Evolutionary conservation across 2,113 vertebrate genomes (phyloP).

Genomic region (Bambusicola thoracicus): DNA sequence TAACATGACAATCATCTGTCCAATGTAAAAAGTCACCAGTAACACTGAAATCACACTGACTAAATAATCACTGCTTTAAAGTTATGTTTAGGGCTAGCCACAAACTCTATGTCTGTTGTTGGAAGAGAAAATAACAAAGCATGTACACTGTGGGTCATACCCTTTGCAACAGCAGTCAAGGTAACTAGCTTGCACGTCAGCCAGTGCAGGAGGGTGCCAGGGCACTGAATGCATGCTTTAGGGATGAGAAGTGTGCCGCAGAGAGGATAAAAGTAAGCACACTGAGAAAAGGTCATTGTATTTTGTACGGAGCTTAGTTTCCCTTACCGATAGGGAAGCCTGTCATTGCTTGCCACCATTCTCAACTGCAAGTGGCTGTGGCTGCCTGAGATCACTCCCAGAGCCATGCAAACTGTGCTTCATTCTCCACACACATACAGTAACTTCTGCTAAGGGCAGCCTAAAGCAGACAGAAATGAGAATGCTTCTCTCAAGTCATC

Average conservation of each 20-base stretch:
- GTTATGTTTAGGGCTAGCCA: background rate
- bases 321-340: rapidly evolving
- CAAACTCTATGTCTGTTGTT: background rate
- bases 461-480: background rate
- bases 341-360: background rate
- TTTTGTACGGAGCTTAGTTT: background rate
- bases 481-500: background rate
- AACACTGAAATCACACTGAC: background rate
- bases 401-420: background rate
- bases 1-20: background rate
- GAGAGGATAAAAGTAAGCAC: background rate
- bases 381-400: background rate
- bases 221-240: background rate
- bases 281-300: background rate
- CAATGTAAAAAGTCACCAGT: background rate
- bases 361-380: background rate
- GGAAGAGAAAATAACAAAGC: background rate
- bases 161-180: background rate
- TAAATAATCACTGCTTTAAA: background rate
- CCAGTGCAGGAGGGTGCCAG: background rate
- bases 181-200: background rate
- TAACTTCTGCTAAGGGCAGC: background rate
- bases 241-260: background rate
- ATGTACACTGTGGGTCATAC: background rate
- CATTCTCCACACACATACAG: background rate